Percentiles rank a stretch among this genome's conserved stretches.
Conservation (phyloP, 2,888 invertebrate genomes). For the Pollenia labialis region DNA sequence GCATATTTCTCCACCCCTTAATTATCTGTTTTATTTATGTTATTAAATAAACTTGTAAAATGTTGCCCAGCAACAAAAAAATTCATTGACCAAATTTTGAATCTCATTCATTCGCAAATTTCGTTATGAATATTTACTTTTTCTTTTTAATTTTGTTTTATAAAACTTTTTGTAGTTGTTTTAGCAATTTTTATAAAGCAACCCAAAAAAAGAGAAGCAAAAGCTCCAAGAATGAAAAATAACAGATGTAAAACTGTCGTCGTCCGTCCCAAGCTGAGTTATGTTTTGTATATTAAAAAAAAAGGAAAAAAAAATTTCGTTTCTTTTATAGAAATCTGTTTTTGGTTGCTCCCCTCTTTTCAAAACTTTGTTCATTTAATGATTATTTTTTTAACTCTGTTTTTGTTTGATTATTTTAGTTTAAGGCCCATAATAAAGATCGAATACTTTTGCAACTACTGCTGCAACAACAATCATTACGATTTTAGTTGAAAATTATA, state of each 20-base stretch:
- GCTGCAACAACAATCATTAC: conserved; percentile 37
- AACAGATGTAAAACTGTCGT: conserved; percentile 36
- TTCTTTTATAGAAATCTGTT: conserved; percentile 48
- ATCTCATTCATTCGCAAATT: conserved; percentile 20
- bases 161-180: too few relatives aligned
- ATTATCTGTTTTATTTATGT: too few relatives aligned
- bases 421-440: conserved; percentile 43
- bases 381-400: conserved; percentile 1
- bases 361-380: conserved; percentile 3
- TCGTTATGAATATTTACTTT: neutral
- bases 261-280: conserved; percentile 12
- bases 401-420: conserved; percentile 37
- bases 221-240: neutral
- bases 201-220: neutral
- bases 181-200: neutral
- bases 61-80: neutral
- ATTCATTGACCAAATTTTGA: conserved; percentile 34
- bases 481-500: conserved; percentile 50
- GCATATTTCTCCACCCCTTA: too few relatives aligned
- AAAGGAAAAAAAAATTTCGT: conserved; percentile 23
- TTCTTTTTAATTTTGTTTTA: neutral
- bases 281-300: conserved; percentile 14
- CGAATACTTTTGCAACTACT: conserved; percentile 28
- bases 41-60: too few relatives aligned
- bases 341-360: conserved; percentile 46